Base-by-base conservation (phyloP, 2,113 vertebrate species). In the Xenus cinereus region DNA sequence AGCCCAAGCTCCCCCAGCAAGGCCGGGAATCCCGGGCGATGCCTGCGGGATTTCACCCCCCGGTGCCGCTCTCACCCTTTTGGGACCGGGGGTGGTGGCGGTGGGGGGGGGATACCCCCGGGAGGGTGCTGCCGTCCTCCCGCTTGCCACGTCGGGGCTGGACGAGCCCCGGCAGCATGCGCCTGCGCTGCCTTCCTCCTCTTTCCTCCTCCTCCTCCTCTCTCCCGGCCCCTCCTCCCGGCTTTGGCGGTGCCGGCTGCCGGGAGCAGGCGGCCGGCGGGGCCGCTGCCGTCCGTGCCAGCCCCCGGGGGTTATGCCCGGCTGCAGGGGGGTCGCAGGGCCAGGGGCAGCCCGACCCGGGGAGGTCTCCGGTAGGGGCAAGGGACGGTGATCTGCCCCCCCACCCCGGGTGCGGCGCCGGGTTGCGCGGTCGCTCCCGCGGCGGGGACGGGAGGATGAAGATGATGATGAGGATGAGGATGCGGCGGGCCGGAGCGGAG, bases 171-270 rank as follows among this genome's bases (percentile, higher is more conserved):
- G 45, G 79, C 80, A 87, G 22, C 83, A 4, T 45, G 95, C 97
- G 96, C 95, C 83, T 96, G 97, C 91, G 97, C 96, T 75, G 71
- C 88, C 41, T n/a, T 54, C 73, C 66, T 80, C 30, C 24, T 17
- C 39, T 56, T 66, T 17, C 28, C n/a, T 59, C 84, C 54, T 73
- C 37, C 66, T n/a, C 63, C 59, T 23, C 35, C 67, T 39, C 84
- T n/a, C 67, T 48, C 59, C 19, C 60, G 39, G 89, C 85, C 62
- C 91, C 93, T 95, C 95, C 95, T 88, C 90, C 87, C 54, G 67
- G 79, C 92, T 84, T 30, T 84, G 71, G 90, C 82, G 59, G 75
- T 79, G 82, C 81, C 83, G 88, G 83, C 86, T 32, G 90, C 88
- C 93, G 78, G 37, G 89, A 68, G 89, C 86, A 37, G 89, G 76